Conservation (phyloP, 1,140 invertebrate species). For the Campoletis sonorensis region DNA sequence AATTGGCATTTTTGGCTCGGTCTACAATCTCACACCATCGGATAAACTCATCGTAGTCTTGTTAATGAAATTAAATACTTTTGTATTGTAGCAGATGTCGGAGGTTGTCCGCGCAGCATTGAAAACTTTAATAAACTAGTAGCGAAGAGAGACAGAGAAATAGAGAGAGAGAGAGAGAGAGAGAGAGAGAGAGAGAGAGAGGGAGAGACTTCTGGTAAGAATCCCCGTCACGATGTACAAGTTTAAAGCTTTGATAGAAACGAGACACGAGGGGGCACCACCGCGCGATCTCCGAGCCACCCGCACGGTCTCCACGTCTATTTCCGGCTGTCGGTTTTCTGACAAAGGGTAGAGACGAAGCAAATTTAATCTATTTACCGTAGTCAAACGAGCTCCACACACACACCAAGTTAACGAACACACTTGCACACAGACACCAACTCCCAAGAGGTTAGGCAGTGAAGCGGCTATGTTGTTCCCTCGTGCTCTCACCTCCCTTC, state of each 20-base stretch:
- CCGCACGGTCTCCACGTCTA: constrained; percentile 50
- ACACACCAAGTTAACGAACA: not conserved
- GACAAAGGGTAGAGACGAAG: constrained; percentile 59
- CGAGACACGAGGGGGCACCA: constrained; percentile 28
- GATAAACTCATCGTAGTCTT: too few species aligned
- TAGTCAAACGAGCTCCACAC: constrained; percentile 40
- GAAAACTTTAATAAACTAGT: not conserved
- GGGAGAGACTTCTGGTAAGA: not conserved
- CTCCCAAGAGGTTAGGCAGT: not conserved
- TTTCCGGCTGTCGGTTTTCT: constrained; percentile 63
- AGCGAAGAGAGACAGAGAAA: too few species aligned
- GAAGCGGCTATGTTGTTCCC: constrained; percentile 1
- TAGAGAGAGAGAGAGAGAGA: too few species aligned
- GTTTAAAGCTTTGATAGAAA: constrained; percentile 30
- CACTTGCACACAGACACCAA: not conserved
- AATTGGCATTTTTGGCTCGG: too few species aligned
- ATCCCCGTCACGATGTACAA: constrained; percentile 1
- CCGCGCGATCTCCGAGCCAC: constrained; percentile 8
- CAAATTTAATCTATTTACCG: constrained; percentile 70
- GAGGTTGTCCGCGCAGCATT: not conserved
- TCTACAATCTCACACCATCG: too few species aligned
- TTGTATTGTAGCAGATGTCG: not conserved
- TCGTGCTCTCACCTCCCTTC: not conserved
- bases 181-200: too few species aligned
- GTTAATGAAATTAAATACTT: not conserved